phyloP scores from a whole-genome alignment of 2,888 invertebrate species.

The Melitaea athalia region DNA sequence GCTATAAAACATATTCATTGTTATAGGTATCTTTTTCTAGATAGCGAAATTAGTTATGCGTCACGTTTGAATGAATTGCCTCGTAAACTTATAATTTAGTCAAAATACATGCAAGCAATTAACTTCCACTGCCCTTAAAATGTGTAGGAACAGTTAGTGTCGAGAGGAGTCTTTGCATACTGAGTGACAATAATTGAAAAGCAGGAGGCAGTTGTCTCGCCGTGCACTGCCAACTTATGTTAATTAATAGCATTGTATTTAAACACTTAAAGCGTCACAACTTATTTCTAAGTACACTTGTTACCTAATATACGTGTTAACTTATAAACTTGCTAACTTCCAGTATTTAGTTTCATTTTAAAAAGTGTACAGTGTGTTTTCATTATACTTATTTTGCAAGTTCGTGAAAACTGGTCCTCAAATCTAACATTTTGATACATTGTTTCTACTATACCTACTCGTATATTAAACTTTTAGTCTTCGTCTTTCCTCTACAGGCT shows the following conservation, averaged over 20 bases:
- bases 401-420: too few species aligned
- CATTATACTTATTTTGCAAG: too few species aligned
- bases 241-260: constrained; percentile 58
- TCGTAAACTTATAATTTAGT: constrained; percentile 30
- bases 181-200: constrained; percentile 71
- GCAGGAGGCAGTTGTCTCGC: constrained; percentile 54
- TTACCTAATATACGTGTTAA: too few species aligned
- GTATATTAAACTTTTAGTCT: too few species aligned
- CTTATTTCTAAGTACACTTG: background rate
- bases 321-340: too few species aligned
- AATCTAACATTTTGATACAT: too few species aligned
- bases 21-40: background rate
- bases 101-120: constrained; percentile 46
- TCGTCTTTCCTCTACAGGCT: too few species aligned
- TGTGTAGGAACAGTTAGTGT: constrained; percentile 54
- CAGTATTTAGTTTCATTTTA: too few species aligned
- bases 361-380: too few species aligned
- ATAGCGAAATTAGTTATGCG: constrained; percentile 21
- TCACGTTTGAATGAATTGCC: constrained; percentile 15
- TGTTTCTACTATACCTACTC: too few species aligned
- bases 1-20: constrained; percentile 4
- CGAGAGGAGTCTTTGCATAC: constrained; percentile 60
- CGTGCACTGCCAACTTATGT: constrained; percentile 58
- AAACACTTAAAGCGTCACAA: constrained; percentile 40
- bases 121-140: constrained; percentile 47